Evolutionary conservation across 2,888 invertebrate species (phyloP).

Genomic region (Hirudinaria manillensis): DNA sequence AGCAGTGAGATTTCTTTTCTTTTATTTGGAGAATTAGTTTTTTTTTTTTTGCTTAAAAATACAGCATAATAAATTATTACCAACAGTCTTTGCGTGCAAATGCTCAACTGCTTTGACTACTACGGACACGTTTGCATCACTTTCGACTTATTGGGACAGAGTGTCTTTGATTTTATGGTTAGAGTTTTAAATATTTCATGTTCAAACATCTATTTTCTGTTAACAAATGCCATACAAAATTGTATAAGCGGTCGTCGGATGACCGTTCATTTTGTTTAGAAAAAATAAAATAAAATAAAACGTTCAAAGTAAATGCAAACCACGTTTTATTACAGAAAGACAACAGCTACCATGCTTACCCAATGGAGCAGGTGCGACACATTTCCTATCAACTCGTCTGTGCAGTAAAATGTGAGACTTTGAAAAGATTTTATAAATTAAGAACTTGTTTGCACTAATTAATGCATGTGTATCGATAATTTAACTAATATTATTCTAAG

Average conservation of each 20-base stretch:
- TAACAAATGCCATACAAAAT: too few species aligned
- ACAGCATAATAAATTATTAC: neutral
- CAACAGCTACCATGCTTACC: constrained; percentile 96
- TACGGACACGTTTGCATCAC: constrained; percentile 55
- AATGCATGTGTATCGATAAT: too few species aligned
- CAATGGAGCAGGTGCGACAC: constrained; percentile 92
- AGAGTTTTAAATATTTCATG: constrained; percentile 39
- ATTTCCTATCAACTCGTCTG: constrained; percentile 94
- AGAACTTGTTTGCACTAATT: neutral
- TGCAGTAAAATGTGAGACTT: constrained; percentile 71
- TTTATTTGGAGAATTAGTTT: neutral
- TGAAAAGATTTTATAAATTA: neutral
- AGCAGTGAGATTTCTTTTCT: constrained; percentile 68
- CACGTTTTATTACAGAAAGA: constrained; percentile 66
- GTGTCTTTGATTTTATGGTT: constrained; percentile 55
- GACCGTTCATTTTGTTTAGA: neutral
- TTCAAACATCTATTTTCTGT: neutral
- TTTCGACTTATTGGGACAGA: constrained; percentile 54
- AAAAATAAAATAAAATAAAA: neutral
- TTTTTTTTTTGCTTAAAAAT: constrained; percentile 8
- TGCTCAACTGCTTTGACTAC: constrained; percentile 55
- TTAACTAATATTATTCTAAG: too few species aligned
- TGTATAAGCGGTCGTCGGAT: neutral
- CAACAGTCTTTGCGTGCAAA: constrained; percentile 56
- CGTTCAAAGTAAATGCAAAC: too few species aligned